These are phyloP conservation scores for Huso huso DNA, from an alignment of 2,797 vertebrate genomes.

Conservation along the genomic window DNA sequence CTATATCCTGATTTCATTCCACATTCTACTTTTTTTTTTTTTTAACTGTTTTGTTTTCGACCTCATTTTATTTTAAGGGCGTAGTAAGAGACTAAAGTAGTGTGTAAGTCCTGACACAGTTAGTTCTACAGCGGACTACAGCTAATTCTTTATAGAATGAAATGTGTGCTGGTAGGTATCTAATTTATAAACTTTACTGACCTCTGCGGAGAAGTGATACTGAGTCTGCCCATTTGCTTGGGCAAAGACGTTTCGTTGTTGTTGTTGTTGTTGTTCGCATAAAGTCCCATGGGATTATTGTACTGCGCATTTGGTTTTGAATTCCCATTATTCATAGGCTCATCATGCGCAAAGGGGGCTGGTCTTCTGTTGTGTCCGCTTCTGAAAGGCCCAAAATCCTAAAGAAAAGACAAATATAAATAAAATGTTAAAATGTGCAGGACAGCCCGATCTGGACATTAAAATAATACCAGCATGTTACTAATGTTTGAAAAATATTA, in stretches of 20 bases:
- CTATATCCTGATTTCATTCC: too few relatives aligned
- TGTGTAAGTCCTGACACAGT: neutral
- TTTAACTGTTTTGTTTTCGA: too few relatives aligned
- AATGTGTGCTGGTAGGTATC: too few relatives aligned
- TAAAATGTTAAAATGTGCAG: too few relatives aligned
- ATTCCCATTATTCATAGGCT: conserved; percentile 50
- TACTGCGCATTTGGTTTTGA: conserved; percentile 57
- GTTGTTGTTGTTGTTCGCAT: conserved; percentile 43
- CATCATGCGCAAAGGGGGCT: conserved; percentile 46
- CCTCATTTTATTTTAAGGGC: too few relatives aligned
- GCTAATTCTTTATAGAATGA: conserved; percentile 8
- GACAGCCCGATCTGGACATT: too few relatives aligned
- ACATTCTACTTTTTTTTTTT: too few relatives aligned
- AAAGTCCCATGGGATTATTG: conserved; percentile 65
- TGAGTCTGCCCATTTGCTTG: conserved; percentile 73
- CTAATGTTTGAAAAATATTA: too few relatives aligned
- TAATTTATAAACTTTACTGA: conserved; percentile 25
- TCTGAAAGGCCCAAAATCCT: conserved; percentile 76
- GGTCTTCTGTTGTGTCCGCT: conserved; percentile 57
- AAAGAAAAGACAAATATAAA: conserved; percentile 17
- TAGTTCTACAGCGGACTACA: neutral
- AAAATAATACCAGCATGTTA: too few relatives aligned
- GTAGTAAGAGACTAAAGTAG: too few relatives aligned
- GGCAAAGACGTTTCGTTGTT: conserved; percentile 62
- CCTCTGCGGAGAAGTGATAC: conserved; percentile 71